Conservation (phyloP, 2,888 invertebrate genomes). For the Syrphus vitripennis region DNA sequence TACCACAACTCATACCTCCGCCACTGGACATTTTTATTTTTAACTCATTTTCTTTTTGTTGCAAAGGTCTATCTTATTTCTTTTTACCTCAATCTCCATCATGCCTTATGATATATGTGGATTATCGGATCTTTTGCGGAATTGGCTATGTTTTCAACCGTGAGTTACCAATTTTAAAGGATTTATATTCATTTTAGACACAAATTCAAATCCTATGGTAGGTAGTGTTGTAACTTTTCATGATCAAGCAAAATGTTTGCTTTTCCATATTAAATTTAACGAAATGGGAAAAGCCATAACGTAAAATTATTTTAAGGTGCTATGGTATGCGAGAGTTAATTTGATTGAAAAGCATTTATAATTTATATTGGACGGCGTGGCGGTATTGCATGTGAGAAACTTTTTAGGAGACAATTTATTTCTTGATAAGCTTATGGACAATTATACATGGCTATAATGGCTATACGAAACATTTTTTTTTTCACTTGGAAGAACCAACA, state of each 20-base stretch:
- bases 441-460: background rate
- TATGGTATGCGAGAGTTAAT: slow-evolving; percentile 3
- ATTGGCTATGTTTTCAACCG: background rate
- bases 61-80: background rate
- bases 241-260: background rate
- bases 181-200: background rate
- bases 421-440: background rate
- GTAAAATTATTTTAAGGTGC: background rate
- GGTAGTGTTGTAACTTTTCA: background rate
- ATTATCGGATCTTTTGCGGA: slow-evolving; percentile 21
- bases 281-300: background rate
- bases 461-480: background rate
- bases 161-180: background rate
- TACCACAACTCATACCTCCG: background rate
- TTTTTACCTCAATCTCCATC: background rate
- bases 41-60: background rate
- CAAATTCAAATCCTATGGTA: no score
- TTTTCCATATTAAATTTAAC: background rate
- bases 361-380: background rate
- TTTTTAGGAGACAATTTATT: background rate
- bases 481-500: background rate
- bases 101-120: slow-evolving; percentile 1
- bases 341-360: slow-evolving; percentile 45
- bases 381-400: background rate
- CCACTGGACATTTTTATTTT: background rate